phyloP scores from a whole-genome alignment of 2,888 invertebrate genomes.

The Cremastinae sp. region DNA sequence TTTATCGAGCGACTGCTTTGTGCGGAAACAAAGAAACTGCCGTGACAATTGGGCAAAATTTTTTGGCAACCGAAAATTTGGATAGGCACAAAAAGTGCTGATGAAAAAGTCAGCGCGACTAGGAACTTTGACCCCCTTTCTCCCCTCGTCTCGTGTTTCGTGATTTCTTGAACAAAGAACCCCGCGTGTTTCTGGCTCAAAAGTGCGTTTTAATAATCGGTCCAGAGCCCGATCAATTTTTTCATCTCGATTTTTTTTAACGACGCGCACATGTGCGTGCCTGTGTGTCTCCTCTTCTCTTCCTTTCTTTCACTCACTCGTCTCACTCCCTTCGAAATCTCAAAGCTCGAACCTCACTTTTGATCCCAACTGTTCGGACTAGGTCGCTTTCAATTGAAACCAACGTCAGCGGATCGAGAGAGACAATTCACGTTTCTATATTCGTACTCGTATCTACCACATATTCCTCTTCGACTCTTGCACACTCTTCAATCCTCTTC shows the following conservation, averaged over 20 bases:
- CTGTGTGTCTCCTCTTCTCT: neutral
- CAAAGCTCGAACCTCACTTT: conserved; percentile 8
- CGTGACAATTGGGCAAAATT: conserved; percentile 36
- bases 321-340: neutral
- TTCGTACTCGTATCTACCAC: neutral
- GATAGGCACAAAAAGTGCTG: conserved; percentile 23
- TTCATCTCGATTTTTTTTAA: conserved; percentile 31
- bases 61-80: conserved; percentile 44
- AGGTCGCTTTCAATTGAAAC: conserved; percentile 20
- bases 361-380: conserved; percentile 22
- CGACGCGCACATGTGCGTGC: neutral
- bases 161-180: conserved; percentile 42
- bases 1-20: neutral
- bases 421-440: conserved; percentile 8
- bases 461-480: neutral
- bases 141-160: conserved; percentile 2
- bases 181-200: neutral
- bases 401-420: neutral
- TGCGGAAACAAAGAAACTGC: conserved; percentile 27
- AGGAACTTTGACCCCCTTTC: conserved; percentile 8
- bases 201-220: conserved; percentile 48
- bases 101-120: conserved; percentile 46
- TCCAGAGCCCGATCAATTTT: conserved; percentile 23
- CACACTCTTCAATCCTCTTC: neutral
- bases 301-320: neutral